Percentiles rank a stretch among this genome's conserved stretches.
Evolutionary conservation across 2,797 vertebrate species (phyloP).

Genomic region (Cossypha caffra): DNA sequence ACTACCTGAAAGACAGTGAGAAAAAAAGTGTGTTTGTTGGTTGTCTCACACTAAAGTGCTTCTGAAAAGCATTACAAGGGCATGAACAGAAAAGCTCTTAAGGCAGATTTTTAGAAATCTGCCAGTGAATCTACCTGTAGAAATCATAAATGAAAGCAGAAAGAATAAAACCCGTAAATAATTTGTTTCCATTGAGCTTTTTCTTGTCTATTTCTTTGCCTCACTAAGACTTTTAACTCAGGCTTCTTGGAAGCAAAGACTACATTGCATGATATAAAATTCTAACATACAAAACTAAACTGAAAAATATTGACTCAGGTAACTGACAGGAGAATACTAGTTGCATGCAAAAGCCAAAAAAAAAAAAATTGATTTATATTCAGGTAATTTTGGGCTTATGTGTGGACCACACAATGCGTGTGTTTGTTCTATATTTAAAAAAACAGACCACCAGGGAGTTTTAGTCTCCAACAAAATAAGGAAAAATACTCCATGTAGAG

Average conservation of each 20-base stretch:
- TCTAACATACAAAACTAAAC: neutral
- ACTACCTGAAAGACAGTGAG: neutral
- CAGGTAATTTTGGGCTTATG: neutral
- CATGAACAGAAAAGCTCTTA: neutral
- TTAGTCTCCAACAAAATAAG: neutral
- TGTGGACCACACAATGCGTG: neutral
- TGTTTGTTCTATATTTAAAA: slow-evolving; percentile 27
- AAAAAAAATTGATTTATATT: neutral
- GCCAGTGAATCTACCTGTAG: neutral
- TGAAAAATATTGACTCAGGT: neutral
- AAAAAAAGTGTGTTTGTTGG: neutral
- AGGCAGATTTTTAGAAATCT: neutral
- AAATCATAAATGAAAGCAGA: neutral
- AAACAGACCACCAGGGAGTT: slow-evolving; percentile 8
- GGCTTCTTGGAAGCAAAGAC: neutral
- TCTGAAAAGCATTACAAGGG: neutral
- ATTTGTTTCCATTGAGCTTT: neutral
- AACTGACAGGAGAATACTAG: neutral
- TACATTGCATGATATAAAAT: neutral
- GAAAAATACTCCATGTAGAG: neutral
- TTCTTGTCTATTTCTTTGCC: neutral
- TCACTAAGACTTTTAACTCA: neutral
- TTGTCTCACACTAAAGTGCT: neutral
- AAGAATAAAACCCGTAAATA: neutral
- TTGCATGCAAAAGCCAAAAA: neutral